phyloP scores from a whole-genome alignment of 2,113 vertebrate genomes.

The Hystrix cristata region DNA sequence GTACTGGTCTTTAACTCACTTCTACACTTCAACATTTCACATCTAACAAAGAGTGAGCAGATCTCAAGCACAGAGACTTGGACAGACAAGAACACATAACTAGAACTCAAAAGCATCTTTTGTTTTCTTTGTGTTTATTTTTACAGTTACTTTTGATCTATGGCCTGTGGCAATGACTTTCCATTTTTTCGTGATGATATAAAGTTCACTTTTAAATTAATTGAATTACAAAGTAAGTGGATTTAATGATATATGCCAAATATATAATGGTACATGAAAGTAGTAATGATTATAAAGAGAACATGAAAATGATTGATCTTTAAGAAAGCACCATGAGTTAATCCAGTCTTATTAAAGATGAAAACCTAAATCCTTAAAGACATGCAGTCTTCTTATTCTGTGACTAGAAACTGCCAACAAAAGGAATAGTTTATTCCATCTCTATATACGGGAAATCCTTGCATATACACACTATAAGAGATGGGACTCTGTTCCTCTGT shows the following conservation, averaged over 20 bases:
- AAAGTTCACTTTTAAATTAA: constrained; percentile 62
- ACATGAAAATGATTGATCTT: constrained; percentile 41
- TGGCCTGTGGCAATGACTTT: not conserved
- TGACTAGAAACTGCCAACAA: constrained; percentile 48
- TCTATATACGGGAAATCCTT: constrained; percentile 26
- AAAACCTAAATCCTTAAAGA: constrained; percentile 49
- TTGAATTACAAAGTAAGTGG: constrained; percentile 37
- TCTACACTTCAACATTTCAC: not conserved
- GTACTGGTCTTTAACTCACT: not conserved
- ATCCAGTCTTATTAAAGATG: constrained; percentile 51
- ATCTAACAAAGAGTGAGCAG: constrained; percentile 11
- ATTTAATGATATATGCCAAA: constrained; percentile 51
- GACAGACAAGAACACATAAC: not conserved
- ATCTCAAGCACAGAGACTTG: not conserved
- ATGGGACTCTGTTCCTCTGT: constrained; percentile 40
- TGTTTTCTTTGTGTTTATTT: not conserved
- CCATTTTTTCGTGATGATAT: not conserved
- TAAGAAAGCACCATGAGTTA: constrained; percentile 4
- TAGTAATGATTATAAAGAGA: constrained; percentile 44
- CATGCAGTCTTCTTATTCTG: constrained; percentile 17
- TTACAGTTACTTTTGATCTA: constrained; percentile 55
- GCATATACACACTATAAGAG: not conserved
- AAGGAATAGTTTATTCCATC: not conserved
- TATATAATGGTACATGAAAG: constrained; percentile 31
- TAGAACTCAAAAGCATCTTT: not conserved